Base-by-base conservation (phyloP, 2,797 vertebrate genomes). In the Cyprinodon diabolis region DNA sequence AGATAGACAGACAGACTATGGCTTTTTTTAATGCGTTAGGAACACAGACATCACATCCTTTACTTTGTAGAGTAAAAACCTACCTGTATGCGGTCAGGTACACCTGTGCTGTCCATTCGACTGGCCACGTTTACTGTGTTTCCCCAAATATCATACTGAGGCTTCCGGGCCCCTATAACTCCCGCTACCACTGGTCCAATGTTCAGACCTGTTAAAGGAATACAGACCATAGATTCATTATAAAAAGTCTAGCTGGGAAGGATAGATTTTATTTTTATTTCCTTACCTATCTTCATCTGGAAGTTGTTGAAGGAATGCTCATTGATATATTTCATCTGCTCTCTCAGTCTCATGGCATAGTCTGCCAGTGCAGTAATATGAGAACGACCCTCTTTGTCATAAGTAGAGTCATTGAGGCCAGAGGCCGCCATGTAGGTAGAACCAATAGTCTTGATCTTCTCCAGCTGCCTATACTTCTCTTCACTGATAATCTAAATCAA, bases 301-400 rank as follows among this genome's bases (percentile, higher is more conserved):
- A 98, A 98, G 87, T 98, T 98, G 93, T 98, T 98, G 95, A 98
- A 98, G 89, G 97, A 98, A 91, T 98, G 97, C 92, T 98, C 97
- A 0, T 98, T 98, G 92, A 98, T 98, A 91, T 98, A 96, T 81
- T 97, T 97, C 97, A 98, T 98, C 93, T 98, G 97, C 84, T 98
- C 97, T 90, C 97, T 96, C 68, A 98, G 96, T 71, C 96, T 94
- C 97, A 98, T 98, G 91, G 97, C 96, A 1, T 98, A 98, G 93
- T 98, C 97, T 0, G 97, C 97, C 23, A 98, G 94, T 0, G 97
- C 97, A 0, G 94, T 96, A 40, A 98, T 95, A 78, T 98, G 97
- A 37, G 95, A 94, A 23, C 96, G 96, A 49, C 96, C 97, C 86
- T 96, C 95, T 23, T 95, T 96, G 88, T 98, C 97, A 0, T 98